A percentile compares a stretch with the other conserved stretches of the same genome.
phyloP scores from a whole-genome alignment of 2,113 vertebrate genomes.

The Neodon shergylaensis region DNA sequence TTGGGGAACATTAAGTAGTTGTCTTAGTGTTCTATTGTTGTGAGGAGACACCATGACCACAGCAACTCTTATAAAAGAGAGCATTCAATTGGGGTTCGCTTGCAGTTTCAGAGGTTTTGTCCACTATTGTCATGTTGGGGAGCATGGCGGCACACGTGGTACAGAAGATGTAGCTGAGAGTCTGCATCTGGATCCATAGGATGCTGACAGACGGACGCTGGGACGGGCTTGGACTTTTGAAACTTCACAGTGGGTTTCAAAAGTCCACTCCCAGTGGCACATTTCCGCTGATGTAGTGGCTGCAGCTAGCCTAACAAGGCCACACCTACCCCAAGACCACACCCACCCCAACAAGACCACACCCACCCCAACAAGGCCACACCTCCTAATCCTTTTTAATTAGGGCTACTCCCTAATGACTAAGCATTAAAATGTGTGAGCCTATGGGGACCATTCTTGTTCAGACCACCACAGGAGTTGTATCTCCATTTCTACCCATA shows the following conservation, averaged over 20 bases:
- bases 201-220: not conserved
- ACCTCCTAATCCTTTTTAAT: not conserved
- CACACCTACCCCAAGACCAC: not conserved
- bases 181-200: not conserved
- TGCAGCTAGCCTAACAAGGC: not conserved
- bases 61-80: not conserved
- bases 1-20: not conserved
- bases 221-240: not conserved
- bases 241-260: not conserved
- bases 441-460: not conserved
- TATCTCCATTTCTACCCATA: not conserved
- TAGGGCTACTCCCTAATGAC: not conserved
- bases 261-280: not conserved
- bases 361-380: no score
- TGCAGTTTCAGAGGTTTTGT: not conserved
- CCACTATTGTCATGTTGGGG: no score
- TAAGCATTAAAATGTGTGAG: not conserved
- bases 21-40: not conserved
- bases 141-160: not conserved
- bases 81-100: not conserved
- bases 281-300: not conserved
- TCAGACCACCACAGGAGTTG: not conserved
- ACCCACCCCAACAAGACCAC: not conserved
- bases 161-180: not conserved
- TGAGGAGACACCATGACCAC: not conserved